A percentile compares a stretch with the other conserved stretches of the same genome.
Evolutionary conservation across 2,888 invertebrate species (phyloP).

Genomic region (Thera obeliscata): DNA sequence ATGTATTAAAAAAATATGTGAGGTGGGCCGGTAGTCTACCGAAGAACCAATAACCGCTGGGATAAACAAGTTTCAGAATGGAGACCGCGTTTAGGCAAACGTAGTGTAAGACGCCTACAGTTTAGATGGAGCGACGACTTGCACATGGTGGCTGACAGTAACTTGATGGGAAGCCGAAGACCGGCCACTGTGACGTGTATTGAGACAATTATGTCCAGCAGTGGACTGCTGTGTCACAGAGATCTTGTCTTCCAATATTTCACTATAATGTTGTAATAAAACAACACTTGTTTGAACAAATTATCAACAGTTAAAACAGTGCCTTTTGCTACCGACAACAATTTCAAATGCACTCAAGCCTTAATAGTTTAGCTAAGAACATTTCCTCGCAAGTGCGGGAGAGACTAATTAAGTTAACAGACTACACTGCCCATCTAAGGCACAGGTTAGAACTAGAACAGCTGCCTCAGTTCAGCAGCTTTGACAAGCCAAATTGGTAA

Average conservation of each 20-base stretch:
- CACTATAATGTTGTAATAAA: background rate
- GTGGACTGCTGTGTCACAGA: background rate
- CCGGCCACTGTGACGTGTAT: no score
- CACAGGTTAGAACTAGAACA: conserved; percentile 10
- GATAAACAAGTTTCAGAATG: no score
- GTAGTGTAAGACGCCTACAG: no score
- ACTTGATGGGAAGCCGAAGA: no score
- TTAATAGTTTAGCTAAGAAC: conserved; percentile 65
- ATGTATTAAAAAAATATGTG: no score
- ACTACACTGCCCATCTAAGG: conserved; percentile 30
- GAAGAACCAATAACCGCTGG: no score
- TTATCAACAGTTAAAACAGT: conserved; percentile 21
- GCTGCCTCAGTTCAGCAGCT: conserved; percentile 6
- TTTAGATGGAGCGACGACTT: no score
- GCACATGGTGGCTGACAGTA: no score
- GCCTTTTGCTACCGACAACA: conserved; percentile 39
- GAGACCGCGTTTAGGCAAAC: no score
- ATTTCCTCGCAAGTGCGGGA: conserved; percentile 34
- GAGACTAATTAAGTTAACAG: conserved; percentile 36
- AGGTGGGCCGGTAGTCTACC: no score
- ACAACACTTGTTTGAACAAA: conserved; percentile 12
- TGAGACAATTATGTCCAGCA: background rate
- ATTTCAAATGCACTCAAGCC: conserved; percentile 47
- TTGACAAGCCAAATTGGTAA: background rate
- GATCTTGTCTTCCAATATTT: background rate